Base-by-base conservation (phyloP, 2,797 vertebrate genomes). In the Nothura maculosa region DNA sequence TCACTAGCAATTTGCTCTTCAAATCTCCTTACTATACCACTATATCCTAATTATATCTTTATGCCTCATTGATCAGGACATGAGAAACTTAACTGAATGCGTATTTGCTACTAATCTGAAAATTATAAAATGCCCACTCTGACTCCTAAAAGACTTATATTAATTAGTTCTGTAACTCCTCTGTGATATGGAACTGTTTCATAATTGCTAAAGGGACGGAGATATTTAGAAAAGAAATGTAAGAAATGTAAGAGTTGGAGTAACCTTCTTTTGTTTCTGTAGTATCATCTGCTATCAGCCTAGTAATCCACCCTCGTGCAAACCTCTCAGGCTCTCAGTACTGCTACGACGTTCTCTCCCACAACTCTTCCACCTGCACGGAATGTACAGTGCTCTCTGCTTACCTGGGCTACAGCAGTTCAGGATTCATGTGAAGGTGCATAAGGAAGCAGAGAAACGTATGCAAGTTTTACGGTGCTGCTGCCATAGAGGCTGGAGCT, bases 11-110 rank as follows among this genome's bases (percentile, higher is more conserved):
- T 48, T 48, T 90, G 18, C 25, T 80, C 93, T 68, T 24, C 6
- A 70, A 38, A 8, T 64, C 9, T 14, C 40, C 9, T 73, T 25
- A 22, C 6, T 38, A 15, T 9, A 57, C 6, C 22, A 40, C 52
- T 69, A 78, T 57, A 94, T 95, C 87, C 62, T 73, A 92, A 52
- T 93, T 85, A 38, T 52, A 87, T 81, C 66, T 85, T 90, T 70
- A 58, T 68, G 63, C 79, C 28, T 95, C 73, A 70, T 81, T 96
- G 73, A 88, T 83, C 67, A 82, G 54, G 34, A 74, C 28, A 88
- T 28, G 4, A n/a, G 15, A 76, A 96, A 60, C 52, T 68, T 70
- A 64, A 57, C 42, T 70, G 81, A 70, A 81, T 38, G 34, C 32
- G 22, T 88, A 73, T 89, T 48, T 79, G 32, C 12, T 61, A 17